Base-by-base conservation (phyloP, 2,797 vertebrate genomes). In the Adelosebastes latens region DNA sequence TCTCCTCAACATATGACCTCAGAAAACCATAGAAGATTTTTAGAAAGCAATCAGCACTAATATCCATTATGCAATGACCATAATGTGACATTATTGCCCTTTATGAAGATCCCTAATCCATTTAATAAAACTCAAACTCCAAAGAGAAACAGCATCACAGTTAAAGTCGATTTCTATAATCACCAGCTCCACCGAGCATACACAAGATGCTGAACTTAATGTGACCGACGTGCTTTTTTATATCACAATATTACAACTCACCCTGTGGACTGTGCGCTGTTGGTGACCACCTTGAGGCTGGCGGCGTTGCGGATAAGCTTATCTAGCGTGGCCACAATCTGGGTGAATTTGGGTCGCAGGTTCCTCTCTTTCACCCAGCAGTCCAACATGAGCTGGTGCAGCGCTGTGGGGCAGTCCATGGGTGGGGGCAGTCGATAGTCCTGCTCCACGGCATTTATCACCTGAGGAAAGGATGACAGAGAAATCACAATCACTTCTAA, bases 301-400 rank as follows among this genome's bases (percentile, higher is more conserved):
- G 98, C 98, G 1, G 98, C 98, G 0, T 99, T 99, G 64, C 98
- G 97, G 93, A 99, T 99, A 5, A 99, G 97, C 88, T 99, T 99
- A 95, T 99, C 98, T 92, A 99, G 91, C 32, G 98, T 99, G 91
- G 98, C 99, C 84, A 99, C 98, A 0, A 99, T 99, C 94, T 99
- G 98, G 75, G 98, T 97, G 94, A 99, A 99, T 89, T 99, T 99
- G 84, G 98, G 98, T 88, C 98, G 95, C 64, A 99, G 95, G 93
- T 99, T 99, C 83, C 98, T 97, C 91, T 99, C 98, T 85, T 99
- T 97, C 83, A 99, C 97, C 98, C 98, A 99, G 93, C 98, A 99
- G 96, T 99, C 98, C 91, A 99, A 80, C 98, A 99, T 99, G 89
- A 99, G 97, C 93, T 99, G 98, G 91, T 99, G 98, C 73, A 99